A percentile compares a stretch with the other conserved stretches of the same genome.
phyloP scores from a whole-genome alignment of 23 tunicate genomes.

The Trididemnum nubilum region DNA sequence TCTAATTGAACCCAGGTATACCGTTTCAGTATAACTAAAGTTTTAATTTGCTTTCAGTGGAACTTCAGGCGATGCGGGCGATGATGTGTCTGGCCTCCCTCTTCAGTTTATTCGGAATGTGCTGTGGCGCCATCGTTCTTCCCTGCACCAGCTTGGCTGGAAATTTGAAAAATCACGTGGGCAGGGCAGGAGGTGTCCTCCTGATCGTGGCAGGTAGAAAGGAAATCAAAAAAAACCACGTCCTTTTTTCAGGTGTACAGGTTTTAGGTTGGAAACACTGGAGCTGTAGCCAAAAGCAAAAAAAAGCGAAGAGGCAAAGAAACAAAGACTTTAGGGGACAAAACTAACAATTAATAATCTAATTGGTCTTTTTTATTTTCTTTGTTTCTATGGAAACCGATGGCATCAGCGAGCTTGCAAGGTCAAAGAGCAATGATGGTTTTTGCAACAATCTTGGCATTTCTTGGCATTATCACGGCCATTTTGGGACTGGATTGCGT shows the following conservation, averaged over 20 bases:
- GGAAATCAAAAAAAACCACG: not conserved
- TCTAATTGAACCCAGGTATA: too few species aligned
- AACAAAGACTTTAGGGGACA: not conserved
- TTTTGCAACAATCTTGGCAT: conserved; percentile 66
- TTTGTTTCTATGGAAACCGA: too few species aligned
- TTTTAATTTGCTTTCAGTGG: conserved; percentile 37
- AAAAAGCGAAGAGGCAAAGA: conserved; percentile 2
- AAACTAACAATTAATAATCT: too few species aligned
- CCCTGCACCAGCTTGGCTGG: conserved; percentile 54
- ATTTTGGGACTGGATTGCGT: conserved; percentile 73
- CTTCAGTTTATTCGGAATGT: conserved; percentile 29
- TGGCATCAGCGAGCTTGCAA: conserved; percentile 62
- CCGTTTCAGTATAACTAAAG: too few species aligned
- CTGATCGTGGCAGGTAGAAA: conserved; percentile 83
- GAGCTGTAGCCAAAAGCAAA: too few species aligned
- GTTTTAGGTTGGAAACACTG: conserved; percentile 30
- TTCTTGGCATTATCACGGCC: conserved; percentile 65
- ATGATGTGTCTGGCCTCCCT: conserved; percentile 74
- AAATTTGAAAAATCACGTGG: conserved; percentile 30
- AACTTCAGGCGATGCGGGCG: conserved; percentile 66
- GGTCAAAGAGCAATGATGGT: conserved; percentile 90
- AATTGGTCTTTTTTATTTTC: too few species aligned
- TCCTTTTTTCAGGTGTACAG: conserved; percentile 14
- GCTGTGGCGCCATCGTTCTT: conserved; percentile 40
- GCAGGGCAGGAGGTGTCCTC: conserved; percentile 54